Base-by-base conservation (phyloP, 2,113 vertebrate species). In the Aramus guarauna region DNA sequence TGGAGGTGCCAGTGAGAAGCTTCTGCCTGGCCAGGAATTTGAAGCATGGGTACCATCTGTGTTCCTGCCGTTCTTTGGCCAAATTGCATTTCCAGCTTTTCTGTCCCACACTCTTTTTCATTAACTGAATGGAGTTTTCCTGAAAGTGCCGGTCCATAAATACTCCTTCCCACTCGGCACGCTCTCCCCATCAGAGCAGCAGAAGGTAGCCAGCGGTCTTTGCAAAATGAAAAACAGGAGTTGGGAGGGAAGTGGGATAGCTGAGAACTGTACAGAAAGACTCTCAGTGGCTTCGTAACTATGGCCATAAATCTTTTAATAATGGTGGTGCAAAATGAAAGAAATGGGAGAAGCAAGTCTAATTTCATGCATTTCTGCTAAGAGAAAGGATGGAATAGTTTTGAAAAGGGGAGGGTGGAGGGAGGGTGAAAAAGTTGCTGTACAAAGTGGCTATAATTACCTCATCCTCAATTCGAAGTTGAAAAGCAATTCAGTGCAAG, bases 61-160 rank as follows among this genome's bases (percentile, higher is more conserved):
- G 87, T 34, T 68, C 77, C 92, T 15, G 9, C 48, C 1, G 0
- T 69, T 63, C 79, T 4, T 9, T 4, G 24, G 96, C 94, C 95
- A 94, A 77, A 81, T 91, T 59, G 21, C 90, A 47, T 89, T 39
- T 29, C 77, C 88, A 89, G 73, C 86, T 72, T 41, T 48, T 55
- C 67, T 73, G 47, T 58, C 69, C 74, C 11, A 6, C 4, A 0
- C 39, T 12, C 4, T 32, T 94, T 91, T 76, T 96, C 81, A 56
- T 96, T 79, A 95, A 75, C 47, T 66, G 89, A 84, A 86, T 91
- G 66, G 91, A 75, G 47, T 94, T 96, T 95, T 92, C 94, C 77
- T 94, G 87, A 45, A 94, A 59, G 79, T 9, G 16, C 60, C 60
- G 20, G 77, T 72, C 92, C 80, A 37, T 93, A 91, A 95, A 87